Evolutionary conservation across 2,888 invertebrate species (phyloP), one percentile per base, ranked within the genome.

Genomic region (Venusia cambrica): DNA sequence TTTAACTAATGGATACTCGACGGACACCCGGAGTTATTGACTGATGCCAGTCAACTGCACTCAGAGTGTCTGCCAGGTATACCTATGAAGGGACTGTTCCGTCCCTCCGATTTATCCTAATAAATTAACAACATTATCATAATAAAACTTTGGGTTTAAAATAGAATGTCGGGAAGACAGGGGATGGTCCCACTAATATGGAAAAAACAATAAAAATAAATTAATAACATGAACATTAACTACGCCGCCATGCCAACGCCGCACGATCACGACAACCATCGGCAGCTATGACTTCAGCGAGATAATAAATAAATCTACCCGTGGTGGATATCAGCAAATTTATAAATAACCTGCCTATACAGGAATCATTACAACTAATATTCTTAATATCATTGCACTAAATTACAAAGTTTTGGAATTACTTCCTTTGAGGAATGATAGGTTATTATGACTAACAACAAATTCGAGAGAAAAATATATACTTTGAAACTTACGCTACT

Each of bases 381-480:
- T 47, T 53, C 68, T 63, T 76, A 79, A 81, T 79, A 83, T 74
- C 79, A 84, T 84, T 84, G 83, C 84, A 84, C 84, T 80, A 78
- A 73, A 68, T 67, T 69, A 75, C 68, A 57, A 70, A 71, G 68
- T 78, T 38, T 78, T 81, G 85, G 84, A 85, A 84, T 84, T 74
- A 70, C 73, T 70, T 80, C 79, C 62, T 63, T 58, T 43, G 53
- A 77, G 85, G 85, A 85, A 84, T 83, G 84, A 70, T 72, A 72
- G 73, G 67, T 69, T 51, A 68, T 40, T 40, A 43, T 54, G 71
- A 70, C 80, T 81, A 81, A 43, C 21, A 29, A 61, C 62, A 64
- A 74, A 84, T 84, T 84, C 84, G 84, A 84, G 84, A 41, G 38
- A 30, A 35, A 27, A 30, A 39, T 28, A n/a, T n/a, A 37, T 40